Evolutionary conservation across 2,888 invertebrate genomes (phyloP).

Genomic region (Sarcophaga carnaria): DNA sequence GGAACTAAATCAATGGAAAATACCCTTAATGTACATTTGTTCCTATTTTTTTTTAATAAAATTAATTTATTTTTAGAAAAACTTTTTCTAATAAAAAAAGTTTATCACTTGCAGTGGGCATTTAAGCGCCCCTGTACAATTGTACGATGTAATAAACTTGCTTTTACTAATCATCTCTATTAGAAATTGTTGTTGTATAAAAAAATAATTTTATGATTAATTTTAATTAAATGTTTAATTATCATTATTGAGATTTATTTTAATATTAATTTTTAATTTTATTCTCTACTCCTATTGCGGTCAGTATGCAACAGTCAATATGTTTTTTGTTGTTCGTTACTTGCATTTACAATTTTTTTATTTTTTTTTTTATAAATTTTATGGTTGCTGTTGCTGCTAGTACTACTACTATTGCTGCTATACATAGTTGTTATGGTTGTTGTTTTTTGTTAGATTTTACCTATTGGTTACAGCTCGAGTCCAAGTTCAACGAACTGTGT

Average conservation of each 20-base stretch:
- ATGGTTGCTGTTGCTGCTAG: neutral
- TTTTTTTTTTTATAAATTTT: neutral
- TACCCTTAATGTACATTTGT: constrained; percentile 18
- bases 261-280: constrained; percentile 29
- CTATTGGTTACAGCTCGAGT: constrained; percentile 14
- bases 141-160: neutral
- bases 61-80: neutral
- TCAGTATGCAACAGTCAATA: neutral
- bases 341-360: neutral
- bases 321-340: neutral
- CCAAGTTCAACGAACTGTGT: constrained; percentile 54
- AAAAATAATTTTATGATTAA: constrained; percentile 20
- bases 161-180: neutral
- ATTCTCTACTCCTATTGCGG: neutral
- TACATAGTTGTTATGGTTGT: neutral
- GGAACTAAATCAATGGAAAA: constrained; percentile 22
- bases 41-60: neutral
- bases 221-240: constrained; percentile 47
- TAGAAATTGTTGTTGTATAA: neutral
- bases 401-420: too few relatives aligned
- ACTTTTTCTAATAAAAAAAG: neutral
- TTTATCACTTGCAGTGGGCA: too few relatives aligned
- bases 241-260: constrained; percentile 51
- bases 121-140: neutral
- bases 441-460: neutral